These are phyloP conservation scores for Zalophus californianus DNA, from an alignment of 2,797 vertebrate species.

Conservation along the genomic window DNA sequence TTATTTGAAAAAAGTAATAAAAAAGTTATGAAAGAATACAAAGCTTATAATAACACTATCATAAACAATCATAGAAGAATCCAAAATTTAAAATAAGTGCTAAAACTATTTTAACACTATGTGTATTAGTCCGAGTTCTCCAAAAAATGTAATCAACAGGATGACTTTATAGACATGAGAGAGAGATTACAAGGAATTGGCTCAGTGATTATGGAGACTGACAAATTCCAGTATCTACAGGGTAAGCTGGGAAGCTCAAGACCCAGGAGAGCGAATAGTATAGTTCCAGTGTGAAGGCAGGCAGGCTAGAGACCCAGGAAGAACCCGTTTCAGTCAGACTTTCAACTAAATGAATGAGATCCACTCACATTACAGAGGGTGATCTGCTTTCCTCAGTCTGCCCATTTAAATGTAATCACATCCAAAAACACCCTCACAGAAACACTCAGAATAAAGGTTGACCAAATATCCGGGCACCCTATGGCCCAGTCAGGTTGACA, in stretches of 20 bases:
- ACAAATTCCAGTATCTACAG: not conserved
- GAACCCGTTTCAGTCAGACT: not conserved
- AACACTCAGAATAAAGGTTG: not conserved
- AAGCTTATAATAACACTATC: not conserved
- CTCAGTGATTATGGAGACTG: not conserved
- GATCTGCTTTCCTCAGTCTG: not conserved
- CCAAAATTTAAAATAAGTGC: slow-evolving; percentile 47
- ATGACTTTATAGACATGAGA: not conserved
- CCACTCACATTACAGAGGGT: not conserved
- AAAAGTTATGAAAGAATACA: not conserved
- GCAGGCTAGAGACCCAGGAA: not conserved
- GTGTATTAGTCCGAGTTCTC: not conserved
- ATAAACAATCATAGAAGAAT: not conserved
- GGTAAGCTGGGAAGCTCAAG: not conserved
- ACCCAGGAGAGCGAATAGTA: not conserved
- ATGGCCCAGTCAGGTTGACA: not conserved
- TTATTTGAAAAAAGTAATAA: not conserved
- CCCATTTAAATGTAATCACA: not conserved
- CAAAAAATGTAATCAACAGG: not conserved
- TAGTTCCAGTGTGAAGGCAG: not conserved
- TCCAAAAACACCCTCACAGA: not conserved
- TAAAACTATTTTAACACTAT: slow-evolving; percentile 9
- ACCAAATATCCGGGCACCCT: not conserved
- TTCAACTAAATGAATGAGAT: not conserved
- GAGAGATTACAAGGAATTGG: not conserved